phyloP scores from a whole-genome alignment of 2,113 vertebrate species.

The Zapornia atra region DNA sequence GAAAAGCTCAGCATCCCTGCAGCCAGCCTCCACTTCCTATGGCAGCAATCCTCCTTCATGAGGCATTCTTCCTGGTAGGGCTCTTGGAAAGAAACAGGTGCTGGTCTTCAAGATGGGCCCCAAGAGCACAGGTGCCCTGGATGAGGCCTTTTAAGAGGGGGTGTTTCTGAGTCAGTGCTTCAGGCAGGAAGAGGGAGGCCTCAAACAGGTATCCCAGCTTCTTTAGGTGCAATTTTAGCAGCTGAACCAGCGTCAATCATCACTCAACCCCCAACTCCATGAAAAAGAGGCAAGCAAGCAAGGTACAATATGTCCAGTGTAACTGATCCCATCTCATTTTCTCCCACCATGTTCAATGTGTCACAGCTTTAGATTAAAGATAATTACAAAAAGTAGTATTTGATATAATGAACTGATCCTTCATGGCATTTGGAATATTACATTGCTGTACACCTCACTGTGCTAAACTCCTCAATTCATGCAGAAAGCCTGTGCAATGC shows the following conservation, averaged over 20 bases:
- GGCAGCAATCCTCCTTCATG: not conserved
- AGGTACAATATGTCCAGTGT: not conserved
- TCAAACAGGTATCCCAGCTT: not conserved
- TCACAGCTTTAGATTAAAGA: not conserved
- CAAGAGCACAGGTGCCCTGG: rapidly evolving
- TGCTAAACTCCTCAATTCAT: not conserved
- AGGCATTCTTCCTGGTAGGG: rapidly evolving
- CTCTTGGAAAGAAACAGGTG: not conserved
- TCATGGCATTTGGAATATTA: not conserved
- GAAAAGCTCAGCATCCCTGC: rapidly evolving
- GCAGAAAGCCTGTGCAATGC: not conserved
- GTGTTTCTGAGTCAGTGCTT: not conserved
- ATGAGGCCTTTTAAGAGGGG: not conserved
- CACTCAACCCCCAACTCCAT: not conserved
- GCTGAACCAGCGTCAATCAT: not conserved
- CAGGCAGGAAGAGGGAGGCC: not conserved
- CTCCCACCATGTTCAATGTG: rapidly evolving
- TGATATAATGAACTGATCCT: not conserved
- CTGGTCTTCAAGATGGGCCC: not conserved
- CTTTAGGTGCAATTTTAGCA: not conserved
- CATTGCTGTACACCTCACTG: not conserved
- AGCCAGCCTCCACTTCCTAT: rapidly evolving
- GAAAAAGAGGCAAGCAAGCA: not conserved
- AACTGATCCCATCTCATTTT: not conserved
- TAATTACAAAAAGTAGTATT: not conserved